phyloP scores from a whole-genome alignment of 2,113 vertebrate species.

The Capricornis sumatraensis region DNA sequence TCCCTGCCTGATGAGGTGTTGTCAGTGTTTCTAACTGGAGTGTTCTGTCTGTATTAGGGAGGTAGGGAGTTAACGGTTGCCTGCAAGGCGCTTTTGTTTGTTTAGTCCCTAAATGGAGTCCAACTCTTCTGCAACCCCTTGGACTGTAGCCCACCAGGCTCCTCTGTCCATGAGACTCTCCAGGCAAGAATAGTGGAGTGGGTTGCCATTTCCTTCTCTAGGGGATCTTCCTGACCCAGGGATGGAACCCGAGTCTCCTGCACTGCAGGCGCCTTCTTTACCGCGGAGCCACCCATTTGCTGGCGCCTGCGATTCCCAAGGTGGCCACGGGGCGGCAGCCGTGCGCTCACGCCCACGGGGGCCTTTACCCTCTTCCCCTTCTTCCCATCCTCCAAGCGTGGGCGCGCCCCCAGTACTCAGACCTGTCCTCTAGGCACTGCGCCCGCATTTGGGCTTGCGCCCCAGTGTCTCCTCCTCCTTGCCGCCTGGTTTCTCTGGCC shows the following conservation, averaged over 20 bases:
- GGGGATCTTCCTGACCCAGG: background rate
- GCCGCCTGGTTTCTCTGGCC: conserved; percentile 9
- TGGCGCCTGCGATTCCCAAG: background rate
- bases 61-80: background rate
- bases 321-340: conserved; percentile 22
- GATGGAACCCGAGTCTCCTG: background rate
- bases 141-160: background rate
- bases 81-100: background rate
- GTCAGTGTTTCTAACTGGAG: conserved; percentile 78
- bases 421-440: background rate
- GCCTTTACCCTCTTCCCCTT: background rate
- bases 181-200: background rate
- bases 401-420: background rate
- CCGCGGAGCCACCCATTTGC: fast-evolving
- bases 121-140: background rate
- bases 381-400: background rate
- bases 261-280: background rate
- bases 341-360: fast-evolving
- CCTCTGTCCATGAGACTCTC: background rate
- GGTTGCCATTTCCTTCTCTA: background rate
- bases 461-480: background rate
- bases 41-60: conserved; percentile 57
- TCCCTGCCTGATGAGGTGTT: background rate
- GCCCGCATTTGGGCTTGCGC: background rate
- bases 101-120: background rate